Evolutionary conservation across 2,888 invertebrate species (phyloP), one percentile per base, ranked within the genome.

Genomic region (Macrophya alboannulata): DNA sequence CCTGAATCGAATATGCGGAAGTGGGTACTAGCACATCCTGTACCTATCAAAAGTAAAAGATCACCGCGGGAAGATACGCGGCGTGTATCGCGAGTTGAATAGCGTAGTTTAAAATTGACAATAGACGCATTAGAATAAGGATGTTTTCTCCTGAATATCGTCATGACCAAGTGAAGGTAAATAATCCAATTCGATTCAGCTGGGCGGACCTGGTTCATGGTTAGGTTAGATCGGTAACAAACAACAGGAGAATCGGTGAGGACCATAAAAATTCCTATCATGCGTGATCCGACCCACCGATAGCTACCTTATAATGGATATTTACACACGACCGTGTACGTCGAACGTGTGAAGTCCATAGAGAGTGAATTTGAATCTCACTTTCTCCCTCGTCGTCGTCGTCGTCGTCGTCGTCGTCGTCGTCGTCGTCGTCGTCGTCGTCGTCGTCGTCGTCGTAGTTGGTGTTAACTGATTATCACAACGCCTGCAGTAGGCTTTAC

Each of bases 331-430:
- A 72, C 62, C 85, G 72, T 31, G 31, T 12, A 45, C 55, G n/a
- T 51, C 83, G 72, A 84, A 85, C 74, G 85, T 81, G 84, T 74
- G 84, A 85, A 85, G 85, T 62, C 84, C 76, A 84, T 85, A 85
- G 85, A 85, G 85, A 85, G 87, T 86, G 87, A 89, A 88, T 89
- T 88, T 86, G 87, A 88, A 88, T 88, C 89, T 89, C 85, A 90
- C 90, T 90, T 90, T 90, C 90, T 90, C 90, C 89, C 84, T 77
- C 86, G 87, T 88, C 87, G 85, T 85, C 87, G 82, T 84, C 86
- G 86, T 81, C 81, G 85, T 83, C 40, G 79, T 55, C n/a, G n/a
- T n/a, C n/a, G n/a, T 77, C 86, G 87, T 88, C 87, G 85, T 85
- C 87, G 82, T 84, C 86, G 86, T 81, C 81, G 85, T 83, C 40